Base-by-base conservation (phyloP, 2,888 invertebrate species). In the Ochropleura plecta region DNA sequence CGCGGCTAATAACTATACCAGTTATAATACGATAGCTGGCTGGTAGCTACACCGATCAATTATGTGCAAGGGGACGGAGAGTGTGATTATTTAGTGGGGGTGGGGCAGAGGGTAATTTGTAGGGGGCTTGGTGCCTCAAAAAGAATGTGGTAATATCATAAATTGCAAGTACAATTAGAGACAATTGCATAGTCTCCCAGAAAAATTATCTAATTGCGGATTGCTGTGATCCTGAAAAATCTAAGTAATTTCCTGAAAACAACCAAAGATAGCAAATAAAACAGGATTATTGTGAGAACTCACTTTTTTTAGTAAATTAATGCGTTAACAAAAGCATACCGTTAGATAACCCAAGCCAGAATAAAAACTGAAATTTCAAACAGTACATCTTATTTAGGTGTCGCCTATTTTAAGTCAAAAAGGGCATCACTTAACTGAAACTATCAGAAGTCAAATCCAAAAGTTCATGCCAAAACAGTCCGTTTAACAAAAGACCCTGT, bases 1-100 rank as follows among this genome's bases (percentile, higher is more conserved):
- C 87, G 91, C 90, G 63, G 90, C 92, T 94, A 93, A 94, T 94
- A 94, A 92, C 93, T 89, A 91, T 86, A 89, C 86, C 81, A 76
- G 87, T 88, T 84, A 81, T 84, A 83, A 83, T 84, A 76, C 73
- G 76, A 81, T 86, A 82, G 74, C 82, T 88, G 76, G 69, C 30
- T 81, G 67, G 77, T 83, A 76, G 67, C 30, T 78, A 72, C 66
- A 74, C 71, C 71, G 76, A 81, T 81, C 87, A 68, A 73, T 68
- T 80, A 81, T 81, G 71, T 78, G 57, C 20, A 44, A n/a, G 63
- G 14, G 51, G 70, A 69, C 62, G 59, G 42, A 46, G 44, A 12
- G 44, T 76, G 10, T 76, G 72, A 84, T 83, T 81, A 79, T 77
- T 78, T 69, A 55, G 64, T 14, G 10, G 7, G 40, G 16, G 18